Conservation (phyloP, 2,797 vertebrate species). For the Phoebastria nigripes region DNA sequence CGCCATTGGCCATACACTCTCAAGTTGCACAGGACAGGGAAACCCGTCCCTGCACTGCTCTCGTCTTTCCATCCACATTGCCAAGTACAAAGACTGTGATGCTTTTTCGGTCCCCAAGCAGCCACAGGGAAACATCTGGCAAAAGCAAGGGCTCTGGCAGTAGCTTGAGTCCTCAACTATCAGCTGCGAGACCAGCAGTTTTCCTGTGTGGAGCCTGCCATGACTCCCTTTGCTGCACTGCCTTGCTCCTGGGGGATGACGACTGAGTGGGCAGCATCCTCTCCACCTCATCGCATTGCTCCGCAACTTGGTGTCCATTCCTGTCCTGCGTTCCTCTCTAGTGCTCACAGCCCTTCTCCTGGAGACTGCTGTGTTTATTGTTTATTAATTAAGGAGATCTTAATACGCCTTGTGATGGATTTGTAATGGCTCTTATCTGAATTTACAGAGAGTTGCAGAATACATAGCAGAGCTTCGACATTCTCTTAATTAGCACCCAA, state of each 20-base stretch:
- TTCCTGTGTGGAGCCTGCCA: neutral
- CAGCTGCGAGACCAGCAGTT: neutral
- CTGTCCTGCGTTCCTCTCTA: neutral
- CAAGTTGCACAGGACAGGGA: neutral
- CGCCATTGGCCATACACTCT: rapidly evolving
- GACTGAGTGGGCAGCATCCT: neutral
- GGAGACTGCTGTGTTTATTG: neutral
- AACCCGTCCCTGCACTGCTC: neutral
- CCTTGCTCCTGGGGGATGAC: neutral
- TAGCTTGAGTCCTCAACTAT: too few relatives aligned
- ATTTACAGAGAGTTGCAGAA: neutral
- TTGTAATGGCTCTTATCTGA: conserved; percentile 33
- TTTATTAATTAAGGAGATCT: conserved; percentile 13
- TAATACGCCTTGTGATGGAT: neutral
- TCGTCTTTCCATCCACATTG: neutral
- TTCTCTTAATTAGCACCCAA: conserved; percentile 15
- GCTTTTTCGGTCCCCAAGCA: neutral
- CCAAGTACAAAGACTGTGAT: neutral
- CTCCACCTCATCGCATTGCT: neutral
- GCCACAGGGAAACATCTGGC: neutral
- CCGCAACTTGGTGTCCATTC: neutral
- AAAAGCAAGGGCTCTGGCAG: neutral
- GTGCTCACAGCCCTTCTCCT: neutral
- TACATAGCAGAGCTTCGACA: neutral
- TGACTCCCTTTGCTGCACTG: neutral